Base-by-base conservation (phyloP, 1,140 invertebrate species). In the Melipona quadrifasciata region DNA sequence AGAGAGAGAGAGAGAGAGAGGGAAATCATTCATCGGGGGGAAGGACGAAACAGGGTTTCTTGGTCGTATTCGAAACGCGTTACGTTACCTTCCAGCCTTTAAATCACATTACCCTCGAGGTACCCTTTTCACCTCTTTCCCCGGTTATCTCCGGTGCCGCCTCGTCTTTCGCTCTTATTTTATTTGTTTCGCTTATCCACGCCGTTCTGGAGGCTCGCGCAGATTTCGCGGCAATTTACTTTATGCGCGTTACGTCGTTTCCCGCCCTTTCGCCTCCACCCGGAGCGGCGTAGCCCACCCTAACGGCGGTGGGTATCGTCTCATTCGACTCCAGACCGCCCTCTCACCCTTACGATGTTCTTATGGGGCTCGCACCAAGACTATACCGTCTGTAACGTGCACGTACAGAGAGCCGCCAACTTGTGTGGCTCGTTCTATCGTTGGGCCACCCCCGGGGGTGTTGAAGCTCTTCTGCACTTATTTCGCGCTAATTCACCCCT, bases 401-500 rank as follows among this genome's bases (percentile, higher is more conserved):
- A 65, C 70, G 71, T 47, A 58, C 57, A 70, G 34, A 34, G 39
- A 14, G 3, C 17, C 34, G 31, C 11, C 53, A 31, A 53, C 67
- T 67, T 65, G 57, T 64, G 81, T 87, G 76, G 61, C 55, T 76
- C 64, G 87, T 86, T 89, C 87, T 76, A 89, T 89, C 87, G 86
- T 72, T 67, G 67, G 88, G 83, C 84, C 83, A 79, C 73, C 80
- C 76, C 65, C 61, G 57, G 70, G 39, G 82, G 80, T 89, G 80
- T 88, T 88, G 77, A 77, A 79, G 71, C 86, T 89, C 86, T 86
- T 89, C 85, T 85, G 85, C 91, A 92, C 92, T 93, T 93, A 92
- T 94, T 94, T 92, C 92, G 91, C 87, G 92, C 92, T 94, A 94
- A 94, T 94, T 94, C 92, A 92, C 92, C 93, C 91, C 93, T 94